Evolutionary conservation across 2,888 invertebrate genomes (phyloP).

Genomic region (Callyntrura sp.): DNA sequence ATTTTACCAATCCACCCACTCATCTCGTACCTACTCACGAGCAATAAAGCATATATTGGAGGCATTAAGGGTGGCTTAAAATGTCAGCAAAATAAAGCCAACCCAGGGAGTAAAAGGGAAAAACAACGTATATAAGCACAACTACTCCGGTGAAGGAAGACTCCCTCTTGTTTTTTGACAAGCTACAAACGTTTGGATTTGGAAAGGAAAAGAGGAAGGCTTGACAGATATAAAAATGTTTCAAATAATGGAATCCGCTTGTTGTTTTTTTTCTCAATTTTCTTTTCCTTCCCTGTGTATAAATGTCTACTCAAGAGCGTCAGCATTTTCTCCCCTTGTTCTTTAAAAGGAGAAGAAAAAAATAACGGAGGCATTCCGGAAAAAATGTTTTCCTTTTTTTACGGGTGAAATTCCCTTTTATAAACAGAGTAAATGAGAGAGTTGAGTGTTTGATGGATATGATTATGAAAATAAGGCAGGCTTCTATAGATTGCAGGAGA

Average conservation of each 20-base stretch:
- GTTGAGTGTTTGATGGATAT: neutral
- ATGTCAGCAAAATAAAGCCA: conserved; percentile 20
- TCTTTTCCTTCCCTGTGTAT: neutral
- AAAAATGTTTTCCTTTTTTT: conserved; percentile 4
- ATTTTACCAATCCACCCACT: conserved; percentile 8
- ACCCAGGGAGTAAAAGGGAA: neutral
- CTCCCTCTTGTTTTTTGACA: conserved; percentile 25
- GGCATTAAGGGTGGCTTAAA: conserved; percentile 58
- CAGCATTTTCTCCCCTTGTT: conserved; percentile 22
- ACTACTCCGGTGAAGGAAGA: neutral
- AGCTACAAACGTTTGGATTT: conserved; percentile 53
- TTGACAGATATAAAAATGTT: conserved; percentile 66
- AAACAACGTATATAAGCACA: neutral
- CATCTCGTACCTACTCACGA: conserved; percentile 23
- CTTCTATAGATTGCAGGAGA: neutral
- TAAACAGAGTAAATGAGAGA: neutral
- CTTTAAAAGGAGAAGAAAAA: conserved; percentile 5
- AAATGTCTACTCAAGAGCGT: neutral
- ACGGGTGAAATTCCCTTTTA: neutral
- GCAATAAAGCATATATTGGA: conserved; percentile 19
- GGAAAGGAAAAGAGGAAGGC: neutral
- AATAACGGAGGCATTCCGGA: neutral
- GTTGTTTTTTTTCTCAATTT: conserved; percentile 19
- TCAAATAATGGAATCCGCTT: conserved; percentile 58
- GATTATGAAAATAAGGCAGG: no score